phyloP scores from a whole-genome alignment of 2,113 vertebrate species.

The Mustela nigripes region DNA sequence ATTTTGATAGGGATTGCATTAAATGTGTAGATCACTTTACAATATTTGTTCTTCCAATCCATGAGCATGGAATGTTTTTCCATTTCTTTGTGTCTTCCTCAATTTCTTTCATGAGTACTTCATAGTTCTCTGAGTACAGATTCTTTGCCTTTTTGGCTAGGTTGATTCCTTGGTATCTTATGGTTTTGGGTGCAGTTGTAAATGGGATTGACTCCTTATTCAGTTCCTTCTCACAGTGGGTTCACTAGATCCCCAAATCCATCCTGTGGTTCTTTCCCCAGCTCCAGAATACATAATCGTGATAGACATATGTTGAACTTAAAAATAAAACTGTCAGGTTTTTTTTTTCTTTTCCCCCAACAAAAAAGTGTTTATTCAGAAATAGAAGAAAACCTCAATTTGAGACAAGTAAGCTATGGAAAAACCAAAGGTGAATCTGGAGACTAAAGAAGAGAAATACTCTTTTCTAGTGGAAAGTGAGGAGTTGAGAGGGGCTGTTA shows the following conservation, averaged over 20 bases:
- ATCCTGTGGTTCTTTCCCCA: not conserved
- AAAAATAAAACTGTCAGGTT: not conserved
- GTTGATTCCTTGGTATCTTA: too few relatives aligned
- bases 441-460: not conserved
- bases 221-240: not conserved
- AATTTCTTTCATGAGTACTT: too few relatives aligned
- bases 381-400: not conserved
- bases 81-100: too few relatives aligned
- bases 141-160: too few relatives aligned
- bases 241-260: too few relatives aligned
- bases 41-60: too few relatives aligned
- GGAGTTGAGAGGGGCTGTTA: not conserved
- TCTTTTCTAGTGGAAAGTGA: not conserved
- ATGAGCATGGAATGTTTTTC: too few relatives aligned
- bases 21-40: too few relatives aligned
- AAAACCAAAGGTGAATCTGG: not conserved
- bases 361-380: not conserved
- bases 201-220: not conserved
- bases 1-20: too few relatives aligned
- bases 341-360: not conserved
- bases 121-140: too few relatives aligned
- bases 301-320: not conserved
- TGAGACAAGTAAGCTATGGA: not conserved
- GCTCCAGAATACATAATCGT: not conserved
- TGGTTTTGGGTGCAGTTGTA: too few relatives aligned